phyloP scores from a whole-genome alignment of 2,113 vertebrate species.

The Poeciliopsis prolifica region DNA sequence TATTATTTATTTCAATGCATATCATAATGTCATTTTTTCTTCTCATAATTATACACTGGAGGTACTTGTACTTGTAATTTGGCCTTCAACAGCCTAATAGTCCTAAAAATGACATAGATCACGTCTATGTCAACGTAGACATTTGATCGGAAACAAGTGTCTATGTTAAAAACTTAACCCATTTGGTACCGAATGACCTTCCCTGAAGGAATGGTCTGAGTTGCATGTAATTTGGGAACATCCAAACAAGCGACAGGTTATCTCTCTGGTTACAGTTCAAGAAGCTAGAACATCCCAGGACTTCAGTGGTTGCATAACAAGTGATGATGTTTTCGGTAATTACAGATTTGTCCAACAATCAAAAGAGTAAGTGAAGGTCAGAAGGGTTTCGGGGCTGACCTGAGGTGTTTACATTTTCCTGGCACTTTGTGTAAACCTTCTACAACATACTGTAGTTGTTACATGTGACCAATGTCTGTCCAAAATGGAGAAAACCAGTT shows the following conservation, averaged over 20 bases:
- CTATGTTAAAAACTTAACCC: not conserved
- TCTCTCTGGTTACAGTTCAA: not conserved
- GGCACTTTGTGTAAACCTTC: no score
- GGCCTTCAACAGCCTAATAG: not conserved
- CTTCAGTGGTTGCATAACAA: not conserved
- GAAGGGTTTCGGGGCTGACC: no score
- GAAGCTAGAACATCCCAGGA: not conserved
- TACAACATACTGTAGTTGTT: no score
- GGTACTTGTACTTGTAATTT: not conserved
- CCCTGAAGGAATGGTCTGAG: not conserved
- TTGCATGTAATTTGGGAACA: not conserved
- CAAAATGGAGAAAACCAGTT: no score
- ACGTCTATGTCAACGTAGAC: no score
- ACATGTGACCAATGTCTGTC: no score
- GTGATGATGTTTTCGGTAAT: not conserved
- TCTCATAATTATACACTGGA: not conserved
- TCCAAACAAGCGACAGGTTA: not conserved
- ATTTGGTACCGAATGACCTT: not conserved
- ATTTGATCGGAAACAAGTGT: no score
- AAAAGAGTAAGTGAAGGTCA: no score
- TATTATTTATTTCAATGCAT: not conserved
- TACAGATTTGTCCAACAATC: not conserved
- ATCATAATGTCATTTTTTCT: not conserved
- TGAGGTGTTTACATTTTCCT: no score
- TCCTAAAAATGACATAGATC: no score